Conservation (phyloP, 2,113 vertebrate genomes). For the Oophaga pumilio region DNA sequence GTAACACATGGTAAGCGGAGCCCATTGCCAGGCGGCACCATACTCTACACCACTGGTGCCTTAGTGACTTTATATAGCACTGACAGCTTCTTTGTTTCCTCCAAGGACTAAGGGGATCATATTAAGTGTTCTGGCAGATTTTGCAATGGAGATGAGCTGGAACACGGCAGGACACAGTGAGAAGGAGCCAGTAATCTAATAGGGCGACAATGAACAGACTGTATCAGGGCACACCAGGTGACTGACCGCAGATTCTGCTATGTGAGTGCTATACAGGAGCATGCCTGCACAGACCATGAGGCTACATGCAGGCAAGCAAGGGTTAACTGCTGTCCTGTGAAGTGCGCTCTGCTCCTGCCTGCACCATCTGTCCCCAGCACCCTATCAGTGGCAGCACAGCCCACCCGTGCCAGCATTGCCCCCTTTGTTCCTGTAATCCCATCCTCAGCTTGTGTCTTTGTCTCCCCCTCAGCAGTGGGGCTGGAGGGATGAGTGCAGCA, state of each 20-base stretch:
- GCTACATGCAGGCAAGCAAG: not conserved
- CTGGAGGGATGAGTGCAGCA: not conserved
- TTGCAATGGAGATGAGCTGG: not conserved
- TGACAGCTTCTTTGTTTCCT: not conserved
- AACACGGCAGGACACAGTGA: conserved; percentile 19
- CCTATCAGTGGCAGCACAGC: conserved; percentile 15
- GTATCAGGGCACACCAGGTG: not conserved
- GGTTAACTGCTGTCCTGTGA: not conserved
- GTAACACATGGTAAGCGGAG: not conserved
- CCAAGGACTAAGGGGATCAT: not conserved
- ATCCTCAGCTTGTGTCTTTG: conserved; percentile 42
- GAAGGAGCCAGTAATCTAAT: not conserved
- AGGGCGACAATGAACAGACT: conserved; percentile 1
- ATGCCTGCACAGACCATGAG: not conserved
- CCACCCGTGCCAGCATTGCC: conserved; percentile 20
- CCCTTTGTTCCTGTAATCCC: conserved; percentile 55
- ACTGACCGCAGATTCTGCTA: not conserved
- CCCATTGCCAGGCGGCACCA: not conserved
- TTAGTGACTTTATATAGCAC: not conserved
- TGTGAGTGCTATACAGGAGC: not conserved
- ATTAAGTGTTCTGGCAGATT: conserved; percentile 32
- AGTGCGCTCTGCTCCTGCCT: not conserved
- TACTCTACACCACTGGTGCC: not conserved
- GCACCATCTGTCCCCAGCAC: not conserved
- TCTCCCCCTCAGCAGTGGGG: not conserved